Percentiles rank a stretch among this genome's conserved stretches.
Conservation (phyloP, 2,113 vertebrate genomes). For the Hippocampus comes region DNA sequence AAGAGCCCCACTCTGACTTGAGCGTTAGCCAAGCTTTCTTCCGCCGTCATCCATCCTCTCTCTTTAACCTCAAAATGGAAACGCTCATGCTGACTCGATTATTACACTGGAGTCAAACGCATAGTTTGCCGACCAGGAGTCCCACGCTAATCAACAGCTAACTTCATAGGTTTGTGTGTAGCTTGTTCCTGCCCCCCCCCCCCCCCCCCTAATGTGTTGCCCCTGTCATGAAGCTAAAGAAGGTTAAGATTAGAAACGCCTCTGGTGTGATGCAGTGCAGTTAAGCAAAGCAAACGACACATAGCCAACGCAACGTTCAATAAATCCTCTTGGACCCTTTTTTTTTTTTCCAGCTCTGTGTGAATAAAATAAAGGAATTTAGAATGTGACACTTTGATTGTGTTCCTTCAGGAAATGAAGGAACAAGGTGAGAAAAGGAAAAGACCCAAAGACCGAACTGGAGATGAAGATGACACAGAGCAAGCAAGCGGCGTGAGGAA, state of each 20-base stretch:
- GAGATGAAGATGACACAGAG: slow-evolving; percentile 78
- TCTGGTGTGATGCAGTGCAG: no score
- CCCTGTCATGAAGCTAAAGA: no score
- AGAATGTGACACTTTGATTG: background rate
- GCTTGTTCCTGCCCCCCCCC: slow-evolving; percentile 15
- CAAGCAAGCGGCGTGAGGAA: slow-evolving; percentile 86
- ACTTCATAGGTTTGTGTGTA: slow-evolving; percentile 1
- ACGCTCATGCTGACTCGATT: background rate
- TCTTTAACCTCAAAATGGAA: background rate
- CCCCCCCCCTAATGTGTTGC: no score
- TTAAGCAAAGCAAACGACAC: no score
- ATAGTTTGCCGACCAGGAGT: background rate
- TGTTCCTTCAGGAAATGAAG: slow-evolving; percentile 80
- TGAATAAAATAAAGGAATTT: background rate
- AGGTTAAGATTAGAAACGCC: no score
- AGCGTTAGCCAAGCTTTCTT: background rate
- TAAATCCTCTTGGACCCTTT: background rate
- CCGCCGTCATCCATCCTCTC: background rate
- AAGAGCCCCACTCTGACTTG: slow-evolving; percentile 38
- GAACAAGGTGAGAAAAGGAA: slow-evolving; percentile 89
- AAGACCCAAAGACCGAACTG: slow-evolving; percentile 67
- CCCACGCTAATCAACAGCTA: slow-evolving; percentile 20
- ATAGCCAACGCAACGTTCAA: background rate
- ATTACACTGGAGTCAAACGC: background rate
- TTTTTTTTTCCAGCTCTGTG: no score